Evolutionary conservation across 2,888 invertebrate species (phyloP).

Genomic region (Panorpa germanica): DNA sequence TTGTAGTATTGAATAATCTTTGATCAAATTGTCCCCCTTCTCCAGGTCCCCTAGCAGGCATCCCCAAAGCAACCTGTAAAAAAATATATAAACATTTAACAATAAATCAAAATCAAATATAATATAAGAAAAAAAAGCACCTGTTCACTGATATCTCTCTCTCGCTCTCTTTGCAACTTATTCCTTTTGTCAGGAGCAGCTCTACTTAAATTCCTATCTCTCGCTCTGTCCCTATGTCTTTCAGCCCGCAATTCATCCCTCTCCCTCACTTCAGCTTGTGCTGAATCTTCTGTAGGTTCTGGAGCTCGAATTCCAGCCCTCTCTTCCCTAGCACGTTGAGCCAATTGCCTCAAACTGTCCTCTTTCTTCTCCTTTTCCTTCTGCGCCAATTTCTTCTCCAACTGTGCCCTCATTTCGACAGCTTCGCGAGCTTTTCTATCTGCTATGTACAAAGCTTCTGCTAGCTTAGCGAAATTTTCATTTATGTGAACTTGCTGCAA

Average conservation of each 20-base stretch:
- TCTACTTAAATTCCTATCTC: slow-evolving; percentile 82
- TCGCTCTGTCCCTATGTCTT: slow-evolving; percentile 74
- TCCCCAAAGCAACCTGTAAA: slow-evolving; percentile 91
- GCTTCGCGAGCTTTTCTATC: slow-evolving; percentile 94
- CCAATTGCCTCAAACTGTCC: slow-evolving; percentile 79
- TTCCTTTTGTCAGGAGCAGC: slow-evolving; percentile 90
- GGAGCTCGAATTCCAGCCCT: slow-evolving; percentile 49
- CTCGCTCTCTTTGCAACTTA: slow-evolving; percentile 73
- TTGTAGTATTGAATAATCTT: slow-evolving; percentile 81
- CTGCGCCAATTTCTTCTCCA: slow-evolving; percentile 91
- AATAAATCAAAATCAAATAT: no score
- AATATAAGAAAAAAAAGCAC: no score
- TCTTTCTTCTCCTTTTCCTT: slow-evolving; percentile 98
- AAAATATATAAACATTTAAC: no score
- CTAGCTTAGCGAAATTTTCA: slow-evolving; percentile 96
- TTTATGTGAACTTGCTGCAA: slow-evolving; percentile 95
- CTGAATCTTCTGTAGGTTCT: slow-evolving; percentile 18
- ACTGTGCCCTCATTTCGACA: slow-evolving; percentile 87
- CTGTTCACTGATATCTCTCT: slow-evolving; percentile 95
- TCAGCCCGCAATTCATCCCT: slow-evolving; percentile 76
- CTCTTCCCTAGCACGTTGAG: slow-evolving; percentile 90
- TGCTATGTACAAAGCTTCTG: slow-evolving; percentile 94
- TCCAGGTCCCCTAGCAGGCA: slow-evolving; percentile 64
- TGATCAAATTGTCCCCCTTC: slow-evolving; percentile 88
- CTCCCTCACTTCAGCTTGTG: slow-evolving; percentile 57